phyloP scores from a whole-genome alignment of 2,888 invertebrate genomes.

The Caradrina clavipalpis region DNA sequence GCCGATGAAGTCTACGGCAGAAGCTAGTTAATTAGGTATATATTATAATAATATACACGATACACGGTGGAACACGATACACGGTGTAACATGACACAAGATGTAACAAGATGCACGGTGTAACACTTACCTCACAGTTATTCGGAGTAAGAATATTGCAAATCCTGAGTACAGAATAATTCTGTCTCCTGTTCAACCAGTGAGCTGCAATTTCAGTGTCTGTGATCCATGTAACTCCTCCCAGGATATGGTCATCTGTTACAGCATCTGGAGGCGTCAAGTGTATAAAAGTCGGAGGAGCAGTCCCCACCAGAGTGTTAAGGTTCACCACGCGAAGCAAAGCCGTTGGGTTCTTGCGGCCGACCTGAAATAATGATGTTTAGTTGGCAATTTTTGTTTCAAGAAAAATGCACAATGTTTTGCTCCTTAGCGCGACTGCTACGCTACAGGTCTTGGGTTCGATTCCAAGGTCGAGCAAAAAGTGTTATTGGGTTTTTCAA shows the following conservation, averaged over 20 bases:
- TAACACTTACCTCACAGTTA: constrained; percentile 75
- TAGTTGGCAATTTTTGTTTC: not conserved
- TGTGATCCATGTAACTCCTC: constrained; percentile 94
- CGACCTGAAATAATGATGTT: constrained; percentile 86
- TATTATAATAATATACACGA: too few relatives aligned
- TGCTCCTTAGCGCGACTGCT: too few relatives aligned
- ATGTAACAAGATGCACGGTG: too few relatives aligned
- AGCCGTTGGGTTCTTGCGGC: constrained; percentile 94
- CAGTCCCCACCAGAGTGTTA: constrained; percentile 67
- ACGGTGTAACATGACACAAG: too few relatives aligned
- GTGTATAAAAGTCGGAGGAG: constrained; percentile 69
- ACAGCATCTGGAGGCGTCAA: constrained; percentile 88
- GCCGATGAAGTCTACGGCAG: too few relatives aligned
- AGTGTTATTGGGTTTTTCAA: too few relatives aligned
- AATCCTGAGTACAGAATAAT: constrained; percentile 91
- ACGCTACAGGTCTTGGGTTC: too few relatives aligned
- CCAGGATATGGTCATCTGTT: constrained; percentile 92
- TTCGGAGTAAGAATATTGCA: constrained; percentile 84
- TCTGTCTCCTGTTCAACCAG: constrained; percentile 97
- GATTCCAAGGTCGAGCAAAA: too few relatives aligned
- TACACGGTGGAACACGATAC: too few relatives aligned
- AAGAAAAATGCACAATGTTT: not conserved
- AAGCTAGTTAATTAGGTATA: too few relatives aligned
- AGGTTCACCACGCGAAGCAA: constrained; percentile 92
- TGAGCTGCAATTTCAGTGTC: constrained; percentile 92